Evolutionary conservation across 2,888 invertebrate genomes (phyloP).

Genomic region (Dryobotodes eremita): DNA sequence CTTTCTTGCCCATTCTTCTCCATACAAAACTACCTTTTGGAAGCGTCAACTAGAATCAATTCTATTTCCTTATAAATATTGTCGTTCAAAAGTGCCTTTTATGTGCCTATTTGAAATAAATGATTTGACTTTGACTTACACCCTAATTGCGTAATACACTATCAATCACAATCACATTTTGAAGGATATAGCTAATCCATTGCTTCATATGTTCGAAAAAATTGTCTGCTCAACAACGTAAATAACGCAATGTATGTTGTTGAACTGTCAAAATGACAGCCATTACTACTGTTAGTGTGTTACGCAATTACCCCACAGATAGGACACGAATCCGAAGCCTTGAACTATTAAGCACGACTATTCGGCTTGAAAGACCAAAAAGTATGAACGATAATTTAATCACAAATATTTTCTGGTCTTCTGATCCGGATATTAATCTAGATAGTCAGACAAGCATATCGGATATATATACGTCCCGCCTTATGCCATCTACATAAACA

Average conservation of each 20-base stretch:
- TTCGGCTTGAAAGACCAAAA: not conserved
- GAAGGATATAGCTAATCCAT: too few species aligned
- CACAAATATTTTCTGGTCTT: constrained; percentile 5
- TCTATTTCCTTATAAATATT: not conserved
- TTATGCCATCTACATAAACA: not conserved
- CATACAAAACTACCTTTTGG: not conserved
- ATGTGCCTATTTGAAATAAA: not conserved
- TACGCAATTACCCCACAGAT: not conserved
- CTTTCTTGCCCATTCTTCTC: not conserved
- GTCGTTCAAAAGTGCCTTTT: not conserved
- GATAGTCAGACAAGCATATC: not conserved
- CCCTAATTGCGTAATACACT: too few species aligned
- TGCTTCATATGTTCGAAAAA: too few species aligned
- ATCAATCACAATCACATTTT: too few species aligned
- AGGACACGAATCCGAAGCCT: not conserved
- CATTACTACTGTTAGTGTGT: too few species aligned
- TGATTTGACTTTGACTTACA: not conserved
- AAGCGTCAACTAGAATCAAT: not conserved
- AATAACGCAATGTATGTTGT: too few species aligned
- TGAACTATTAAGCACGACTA: not conserved
- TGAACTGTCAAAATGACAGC: too few species aligned
- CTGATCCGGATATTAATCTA: not conserved
- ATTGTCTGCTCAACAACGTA: too few species aligned
- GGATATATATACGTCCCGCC: not conserved
- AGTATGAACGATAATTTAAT: not conserved